phyloP scores from a whole-genome alignment of 2,113 vertebrate species.

The Halichoerus grypus region DNA sequence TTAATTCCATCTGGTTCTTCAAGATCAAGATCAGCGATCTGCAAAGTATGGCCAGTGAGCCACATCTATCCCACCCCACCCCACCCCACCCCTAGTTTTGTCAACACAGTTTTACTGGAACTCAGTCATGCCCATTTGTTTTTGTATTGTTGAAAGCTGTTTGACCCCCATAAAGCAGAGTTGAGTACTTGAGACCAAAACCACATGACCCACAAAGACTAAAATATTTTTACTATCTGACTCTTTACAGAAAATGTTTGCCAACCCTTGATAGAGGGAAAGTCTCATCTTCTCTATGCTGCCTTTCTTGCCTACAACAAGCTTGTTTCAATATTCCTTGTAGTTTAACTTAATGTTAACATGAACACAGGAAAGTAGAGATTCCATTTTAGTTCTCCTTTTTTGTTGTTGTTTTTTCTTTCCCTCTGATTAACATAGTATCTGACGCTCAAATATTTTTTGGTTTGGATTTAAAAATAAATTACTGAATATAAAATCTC shows the following conservation, averaged over 20 bases:
- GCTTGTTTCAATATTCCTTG: neutral
- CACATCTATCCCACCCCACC: neutral
- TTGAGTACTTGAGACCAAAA: neutral
- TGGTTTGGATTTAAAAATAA: conserved; percentile 2
- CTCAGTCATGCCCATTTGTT: neutral
- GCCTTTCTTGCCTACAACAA: neutral
- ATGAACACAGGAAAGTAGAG: rapidly evolving
- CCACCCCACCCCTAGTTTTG: neutral
- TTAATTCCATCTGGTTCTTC: neutral
- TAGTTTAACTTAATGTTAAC: neutral
- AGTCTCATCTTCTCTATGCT: neutral
- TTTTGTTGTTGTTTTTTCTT: neutral
- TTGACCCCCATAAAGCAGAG: neutral
- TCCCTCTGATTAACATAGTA: neutral
- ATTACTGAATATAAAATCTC: neutral
- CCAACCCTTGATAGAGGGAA: neutral
- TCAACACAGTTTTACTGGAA: neutral
- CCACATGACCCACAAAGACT: neutral
- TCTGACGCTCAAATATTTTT: neutral
- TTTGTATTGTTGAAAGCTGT: rapidly evolving
- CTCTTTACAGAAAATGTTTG: neutral
- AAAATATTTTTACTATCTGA: neutral
- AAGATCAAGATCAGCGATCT: neutral
- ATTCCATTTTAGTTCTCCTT: neutral
- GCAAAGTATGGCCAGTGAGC: neutral